Evolutionary conservation across 1,140 invertebrate genomes (phyloP).

Genomic region (Drosophila novamexicana): DNA sequence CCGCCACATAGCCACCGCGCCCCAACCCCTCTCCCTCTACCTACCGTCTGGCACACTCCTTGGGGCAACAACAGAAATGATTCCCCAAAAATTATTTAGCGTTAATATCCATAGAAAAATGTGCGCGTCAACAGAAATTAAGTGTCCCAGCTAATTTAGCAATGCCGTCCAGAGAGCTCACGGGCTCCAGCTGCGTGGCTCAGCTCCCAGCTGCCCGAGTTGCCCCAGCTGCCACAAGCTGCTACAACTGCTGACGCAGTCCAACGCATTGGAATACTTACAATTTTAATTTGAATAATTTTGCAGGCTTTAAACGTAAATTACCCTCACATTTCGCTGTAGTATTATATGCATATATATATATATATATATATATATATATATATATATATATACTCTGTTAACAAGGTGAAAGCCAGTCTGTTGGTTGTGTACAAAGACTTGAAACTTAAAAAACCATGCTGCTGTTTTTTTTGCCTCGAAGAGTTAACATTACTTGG

Average conservation of each 20-base stretch:
- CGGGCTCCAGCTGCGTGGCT: slow-evolving; percentile 21
- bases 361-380: slow-evolving; percentile 12
- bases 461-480: too few relatives aligned
- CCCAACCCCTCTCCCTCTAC: slow-evolving; percentile 8
- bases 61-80: slow-evolving; percentile 66
- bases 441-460: too few relatives aligned
- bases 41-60: slow-evolving; percentile 2
- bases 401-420: not conserved
- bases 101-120: slow-evolving; percentile 83
- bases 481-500: too few relatives aligned
- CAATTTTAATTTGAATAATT: slow-evolving; percentile 83
- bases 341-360: slow-evolving; percentile 56
- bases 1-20: slow-evolving; percentile 63
- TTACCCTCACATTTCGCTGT: slow-evolving; percentile 69
- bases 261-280: slow-evolving; percentile 77
- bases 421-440: not conserved
- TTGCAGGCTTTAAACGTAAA: slow-evolving; percentile 82
- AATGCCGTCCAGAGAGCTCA: slow-evolving; percentile 51
- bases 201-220: slow-evolving; percentile 31
- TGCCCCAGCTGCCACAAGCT: slow-evolving; percentile 26
- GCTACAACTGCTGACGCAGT: slow-evolving; percentile 53
- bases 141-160: slow-evolving; percentile 82
- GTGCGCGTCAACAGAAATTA: slow-evolving; percentile 82
- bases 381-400: slow-evolving; percentile 16
- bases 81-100: slow-evolving; percentile 78